phyloP scores from a whole-genome alignment of 2,888 invertebrate genomes.

The Actias luna region DNA sequence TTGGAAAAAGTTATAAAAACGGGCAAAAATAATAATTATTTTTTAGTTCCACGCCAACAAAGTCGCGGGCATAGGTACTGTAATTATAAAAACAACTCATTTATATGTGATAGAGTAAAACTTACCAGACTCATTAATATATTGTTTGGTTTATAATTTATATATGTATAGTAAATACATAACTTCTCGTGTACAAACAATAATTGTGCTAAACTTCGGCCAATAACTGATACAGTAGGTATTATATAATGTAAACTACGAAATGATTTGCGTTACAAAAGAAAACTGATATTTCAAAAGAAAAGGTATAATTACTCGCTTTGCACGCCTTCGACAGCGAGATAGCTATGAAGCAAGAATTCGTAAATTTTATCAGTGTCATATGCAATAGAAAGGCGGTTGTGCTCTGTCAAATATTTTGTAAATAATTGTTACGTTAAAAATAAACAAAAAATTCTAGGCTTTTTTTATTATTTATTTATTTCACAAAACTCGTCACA shows the following conservation, averaged over 20 bases:
- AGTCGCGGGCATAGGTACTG: too few species aligned
- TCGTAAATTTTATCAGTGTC: neutral
- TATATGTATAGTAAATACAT: neutral
- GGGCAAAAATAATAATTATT: too few species aligned
- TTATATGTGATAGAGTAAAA: neutral
- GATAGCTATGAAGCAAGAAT: neutral
- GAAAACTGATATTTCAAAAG: neutral
- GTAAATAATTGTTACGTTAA: neutral
- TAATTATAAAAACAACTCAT: too few species aligned
- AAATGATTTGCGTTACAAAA: neutral
- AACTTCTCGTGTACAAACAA: neutral
- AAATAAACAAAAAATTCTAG: neutral
- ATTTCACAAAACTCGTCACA: too few species aligned
- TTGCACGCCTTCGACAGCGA: neutral
- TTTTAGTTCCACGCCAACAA: too few species aligned
- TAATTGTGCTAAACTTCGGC: neutral
- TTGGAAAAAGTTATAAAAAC: too few species aligned
- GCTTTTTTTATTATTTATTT: neutral
- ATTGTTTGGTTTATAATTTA: neutral
- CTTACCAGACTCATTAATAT: neutral
- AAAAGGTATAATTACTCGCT: neutral
- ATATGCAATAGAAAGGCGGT: neutral
- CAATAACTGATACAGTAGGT: neutral
- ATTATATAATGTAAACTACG: neutral
- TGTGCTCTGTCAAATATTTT: neutral